A percentile compares a stretch with the other conserved stretches of the same genome.
phyloP scores from a whole-genome alignment of 2,888 invertebrate genomes.

The Heliconius erato region DNA sequence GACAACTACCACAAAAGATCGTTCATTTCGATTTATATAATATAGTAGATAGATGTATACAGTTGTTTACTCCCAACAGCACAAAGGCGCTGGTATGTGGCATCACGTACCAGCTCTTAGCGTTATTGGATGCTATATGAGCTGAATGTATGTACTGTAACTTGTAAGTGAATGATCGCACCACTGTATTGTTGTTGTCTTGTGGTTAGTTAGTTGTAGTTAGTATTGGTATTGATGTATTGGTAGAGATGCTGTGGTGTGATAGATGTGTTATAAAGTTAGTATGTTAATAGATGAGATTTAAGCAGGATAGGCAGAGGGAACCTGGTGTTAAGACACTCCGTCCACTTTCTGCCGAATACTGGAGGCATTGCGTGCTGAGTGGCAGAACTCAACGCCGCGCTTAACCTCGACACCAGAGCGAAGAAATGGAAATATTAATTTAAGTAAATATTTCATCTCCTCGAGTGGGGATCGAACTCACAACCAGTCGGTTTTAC shows the following conservation, averaged over 20 bases:
- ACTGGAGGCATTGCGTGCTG: too few species aligned
- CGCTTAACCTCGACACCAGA: too few species aligned
- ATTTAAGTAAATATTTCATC: too few species aligned
- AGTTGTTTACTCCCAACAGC: not conserved
- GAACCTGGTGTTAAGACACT: too few species aligned
- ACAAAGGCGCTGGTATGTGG: constrained; percentile 11
- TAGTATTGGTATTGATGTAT: not conserved
- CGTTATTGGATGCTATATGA: constrained; percentile 31
- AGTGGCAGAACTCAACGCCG: too few species aligned
- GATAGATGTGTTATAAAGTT: not conserved
- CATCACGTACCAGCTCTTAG: constrained; percentile 30
- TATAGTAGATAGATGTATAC: not conserved
- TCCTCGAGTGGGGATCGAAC: too few species aligned
- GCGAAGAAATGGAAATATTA: too few species aligned
- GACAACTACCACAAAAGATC: not conserved
- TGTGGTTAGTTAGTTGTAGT: not conserved
- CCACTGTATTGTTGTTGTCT: not conserved
- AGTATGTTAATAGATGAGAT: not conserved
- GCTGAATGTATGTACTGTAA: not conserved
- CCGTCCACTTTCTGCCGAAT: too few species aligned
- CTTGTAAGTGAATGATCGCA: constrained; percentile 1
- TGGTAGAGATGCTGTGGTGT: not conserved
- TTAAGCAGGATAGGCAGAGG: not conserved
- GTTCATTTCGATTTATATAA: not conserved
- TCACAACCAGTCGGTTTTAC: too few species aligned